Conservation (phyloP, 2,113 vertebrate genomes). For the Etheostoma spectabile region DNA sequence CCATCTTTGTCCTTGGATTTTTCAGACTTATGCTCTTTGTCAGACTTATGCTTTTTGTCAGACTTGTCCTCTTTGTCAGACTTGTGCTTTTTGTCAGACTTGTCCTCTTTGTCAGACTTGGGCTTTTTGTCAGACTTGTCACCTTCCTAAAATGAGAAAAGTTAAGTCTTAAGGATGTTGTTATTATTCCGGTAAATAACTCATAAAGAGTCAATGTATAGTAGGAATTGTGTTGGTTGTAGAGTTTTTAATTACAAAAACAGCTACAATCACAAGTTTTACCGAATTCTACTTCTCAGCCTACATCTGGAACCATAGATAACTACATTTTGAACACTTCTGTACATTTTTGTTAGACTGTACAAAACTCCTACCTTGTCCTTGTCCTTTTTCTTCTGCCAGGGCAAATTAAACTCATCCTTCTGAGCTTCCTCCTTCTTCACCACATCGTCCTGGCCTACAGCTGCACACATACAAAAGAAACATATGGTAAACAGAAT, state of each 20-base stretch:
- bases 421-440: slow-evolving; percentile 60
- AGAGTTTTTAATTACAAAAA: neutral
- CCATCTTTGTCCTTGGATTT: neutral
- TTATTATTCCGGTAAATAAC: neutral
- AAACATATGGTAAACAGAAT: neutral
- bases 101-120: neutral
- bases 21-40: neutral
- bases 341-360: neutral
- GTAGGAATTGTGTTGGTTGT: neutral
- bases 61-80: neutral
- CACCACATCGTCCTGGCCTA: slow-evolving; percentile 15
- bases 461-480: slow-evolving; percentile 51
- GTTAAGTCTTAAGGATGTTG: no score
- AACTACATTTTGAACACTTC: neutral
- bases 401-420: slow-evolving; percentile 68
- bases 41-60: neutral
- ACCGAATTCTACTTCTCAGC: neutral
- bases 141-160: neutral
- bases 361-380: slow-evolving; percentile 33
- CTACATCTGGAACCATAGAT: no score
- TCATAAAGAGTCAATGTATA: neutral
- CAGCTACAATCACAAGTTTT: neutral
- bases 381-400: slow-evolving; percentile 55
- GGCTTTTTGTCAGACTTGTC: neutral
- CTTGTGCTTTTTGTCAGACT: neutral